These are phyloP conservation scores for Lampris megalopsis DNA, from an alignment of 2,113 vertebrate genomes.

Conservation along the genomic window DNA sequence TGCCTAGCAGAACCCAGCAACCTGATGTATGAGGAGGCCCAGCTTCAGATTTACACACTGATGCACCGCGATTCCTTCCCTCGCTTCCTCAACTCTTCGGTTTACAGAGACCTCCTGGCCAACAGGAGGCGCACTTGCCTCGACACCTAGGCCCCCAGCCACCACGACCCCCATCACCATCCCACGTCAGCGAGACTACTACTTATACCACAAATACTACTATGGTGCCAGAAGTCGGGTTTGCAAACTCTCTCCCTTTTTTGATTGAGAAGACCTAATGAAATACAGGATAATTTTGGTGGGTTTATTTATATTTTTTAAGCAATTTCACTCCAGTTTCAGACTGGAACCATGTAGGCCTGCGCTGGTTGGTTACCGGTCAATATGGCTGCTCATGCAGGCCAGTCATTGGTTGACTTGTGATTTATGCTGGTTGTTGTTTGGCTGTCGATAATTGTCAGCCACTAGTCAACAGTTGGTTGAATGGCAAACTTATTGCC, in stretches of 20 bases:
- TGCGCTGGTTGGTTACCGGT: constrained; percentile 71
- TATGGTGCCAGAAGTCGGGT: constrained; percentile 80
- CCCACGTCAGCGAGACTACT: constrained; percentile 71
- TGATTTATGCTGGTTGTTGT: constrained; percentile 50
- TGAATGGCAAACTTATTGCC: constrained; percentile 62
- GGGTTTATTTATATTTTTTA: constrained; percentile 74
- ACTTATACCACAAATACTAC: constrained; percentile 76
- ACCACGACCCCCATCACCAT: constrained; percentile 55
- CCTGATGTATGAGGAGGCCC: constrained; percentile 94
- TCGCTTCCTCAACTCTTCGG: constrained; percentile 95
- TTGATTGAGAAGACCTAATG: constrained; percentile 71
- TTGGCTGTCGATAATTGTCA: constrained; percentile 46
- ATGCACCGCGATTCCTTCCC: constrained; percentile 99
- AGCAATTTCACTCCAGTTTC: constrained; percentile 76
- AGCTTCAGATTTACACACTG: constrained; percentile 98
- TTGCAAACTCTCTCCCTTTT: constrained; percentile 75
- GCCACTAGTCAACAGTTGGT: constrained; percentile 42
- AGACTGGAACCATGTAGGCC: constrained; percentile 66
- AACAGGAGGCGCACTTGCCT: constrained; percentile 86
- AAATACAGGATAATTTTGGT: constrained; percentile 70
- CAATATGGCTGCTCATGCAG: constrained; percentile 59
- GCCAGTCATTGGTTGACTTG: constrained; percentile 74
- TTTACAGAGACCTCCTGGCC: constrained; percentile 94
- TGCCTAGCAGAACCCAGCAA: constrained; percentile 92
- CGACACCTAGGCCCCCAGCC: constrained; percentile 88